Conservation (phyloP, 2,888 invertebrate species). For the Opisthograptis luteolata region DNA sequence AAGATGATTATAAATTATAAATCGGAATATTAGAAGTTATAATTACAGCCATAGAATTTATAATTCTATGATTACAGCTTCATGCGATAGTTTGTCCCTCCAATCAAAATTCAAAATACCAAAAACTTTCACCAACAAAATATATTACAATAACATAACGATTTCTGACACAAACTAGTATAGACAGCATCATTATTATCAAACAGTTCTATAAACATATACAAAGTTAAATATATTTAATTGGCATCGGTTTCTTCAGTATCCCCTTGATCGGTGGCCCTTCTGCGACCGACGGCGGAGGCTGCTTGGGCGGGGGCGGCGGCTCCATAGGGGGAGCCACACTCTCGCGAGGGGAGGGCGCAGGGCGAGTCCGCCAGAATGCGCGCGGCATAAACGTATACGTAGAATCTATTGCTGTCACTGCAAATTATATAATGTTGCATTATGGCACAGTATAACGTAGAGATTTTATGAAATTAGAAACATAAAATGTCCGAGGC, state of each 20-base stretch:
- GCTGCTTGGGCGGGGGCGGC: slow-evolving; percentile 52
- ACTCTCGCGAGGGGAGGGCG: slow-evolving; percentile 46
- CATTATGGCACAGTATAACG: too few species aligned
- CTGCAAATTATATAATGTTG: slow-evolving; percentile 57
- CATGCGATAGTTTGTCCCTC: too few species aligned
- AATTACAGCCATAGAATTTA: too few species aligned
- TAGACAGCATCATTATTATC: too few species aligned
- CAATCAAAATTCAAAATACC: too few species aligned
- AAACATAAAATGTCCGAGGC: not conserved
- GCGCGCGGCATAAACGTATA: slow-evolving; percentile 68
- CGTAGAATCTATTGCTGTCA: slow-evolving; percentile 65
- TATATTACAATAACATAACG: too few species aligned
- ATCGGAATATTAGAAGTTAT: too few species aligned
- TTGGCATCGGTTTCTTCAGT: slow-evolving; percentile 78
- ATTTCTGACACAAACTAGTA: not conserved
- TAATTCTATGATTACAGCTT: too few species aligned
- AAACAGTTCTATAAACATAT: too few species aligned
- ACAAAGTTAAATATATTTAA: slow-evolving; percentile 66
- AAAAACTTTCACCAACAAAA: too few species aligned
- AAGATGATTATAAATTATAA: too few species aligned
- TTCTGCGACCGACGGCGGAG: slow-evolving; percentile 35
- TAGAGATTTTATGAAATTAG: not conserved
- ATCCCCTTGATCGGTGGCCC: slow-evolving; percentile 68
- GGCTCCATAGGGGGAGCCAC: slow-evolving; percentile 58
- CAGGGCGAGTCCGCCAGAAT: slow-evolving; percentile 52